These are phyloP conservation scores for Azemiops feae DNA, from an alignment of 2,113 vertebrate species.

Conservation along the genomic window DNA sequence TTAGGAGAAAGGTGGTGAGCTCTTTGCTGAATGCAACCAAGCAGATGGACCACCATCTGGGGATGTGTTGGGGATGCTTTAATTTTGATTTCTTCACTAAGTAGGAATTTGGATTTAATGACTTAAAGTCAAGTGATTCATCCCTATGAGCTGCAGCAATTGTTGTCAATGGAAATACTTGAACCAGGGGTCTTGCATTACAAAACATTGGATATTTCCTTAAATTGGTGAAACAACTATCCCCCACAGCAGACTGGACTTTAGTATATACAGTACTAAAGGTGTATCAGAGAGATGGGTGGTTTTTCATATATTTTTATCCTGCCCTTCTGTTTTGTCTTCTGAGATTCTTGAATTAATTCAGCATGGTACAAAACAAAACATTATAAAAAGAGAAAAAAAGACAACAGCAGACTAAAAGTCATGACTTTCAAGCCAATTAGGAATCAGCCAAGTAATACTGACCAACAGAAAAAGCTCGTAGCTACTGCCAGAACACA, in stretches of 20 bases:
- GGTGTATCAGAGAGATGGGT: neutral
- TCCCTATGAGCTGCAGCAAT: neutral
- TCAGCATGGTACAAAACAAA: neutral
- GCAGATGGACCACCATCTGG: neutral
- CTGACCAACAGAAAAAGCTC: neutral
- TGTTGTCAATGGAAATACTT: neutral
- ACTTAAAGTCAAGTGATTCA: neutral
- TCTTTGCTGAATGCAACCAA: neutral
- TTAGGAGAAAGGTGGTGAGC: neutral
- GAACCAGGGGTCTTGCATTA: neutral
- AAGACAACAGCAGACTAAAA: neutral
- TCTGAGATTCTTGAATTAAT: neutral
- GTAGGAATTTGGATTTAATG: neutral
- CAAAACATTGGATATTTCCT: neutral
- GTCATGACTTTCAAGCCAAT: neutral
- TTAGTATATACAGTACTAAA: neutral
- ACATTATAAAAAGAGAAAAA: neutral
- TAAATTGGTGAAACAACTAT: too few species aligned
- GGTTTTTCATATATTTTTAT: neutral
- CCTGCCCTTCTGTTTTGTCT: neutral
- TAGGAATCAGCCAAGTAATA: neutral
- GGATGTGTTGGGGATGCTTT: neutral
- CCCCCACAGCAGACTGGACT: neutral
- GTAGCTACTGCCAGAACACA: neutral
- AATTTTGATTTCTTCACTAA: neutral